Percentiles rank a stretch among this genome's conserved stretches.
Evolutionary conservation across 2,888 invertebrate species (phyloP).

Genomic region (Galerucella pusilla): DNA sequence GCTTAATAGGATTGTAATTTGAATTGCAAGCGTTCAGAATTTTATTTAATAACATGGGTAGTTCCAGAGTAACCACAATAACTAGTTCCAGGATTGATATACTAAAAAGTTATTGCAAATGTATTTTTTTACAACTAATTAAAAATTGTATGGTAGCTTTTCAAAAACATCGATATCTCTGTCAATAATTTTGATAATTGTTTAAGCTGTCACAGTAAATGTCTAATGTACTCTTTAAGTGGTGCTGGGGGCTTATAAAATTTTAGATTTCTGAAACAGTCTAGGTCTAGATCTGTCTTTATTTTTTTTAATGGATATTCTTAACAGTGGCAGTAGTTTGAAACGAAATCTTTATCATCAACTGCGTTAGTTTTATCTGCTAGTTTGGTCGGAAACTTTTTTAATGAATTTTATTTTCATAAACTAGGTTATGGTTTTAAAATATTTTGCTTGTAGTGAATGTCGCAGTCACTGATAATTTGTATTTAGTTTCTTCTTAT

Average conservation of each 20-base stretch:
- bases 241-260: constrained; percentile 1
- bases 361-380: too few species aligned
- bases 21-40: too few species aligned
- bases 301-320: not conserved
- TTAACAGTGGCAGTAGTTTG: not conserved
- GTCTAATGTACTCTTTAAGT: constrained; percentile 10
- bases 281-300: not conserved
- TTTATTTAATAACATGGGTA: too few species aligned
- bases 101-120: not conserved
- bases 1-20: too few species aligned
- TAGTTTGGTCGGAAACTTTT: too few species aligned
- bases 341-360: too few species aligned
- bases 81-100: not conserved
- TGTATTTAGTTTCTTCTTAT: too few species aligned
- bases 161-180: constrained; percentile 11
- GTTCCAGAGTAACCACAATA: too few species aligned
- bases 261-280: not conserved
- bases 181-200: constrained; percentile 20
- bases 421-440: too few species aligned
- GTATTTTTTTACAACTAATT: not conserved
- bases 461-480: too few species aligned
- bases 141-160: constrained; percentile 2
- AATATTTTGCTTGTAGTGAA: too few species aligned
- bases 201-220: constrained; percentile 11
- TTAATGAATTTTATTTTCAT: too few species aligned